Conservation (phyloP, 1,140 invertebrate species). For the Neodiprion fabricii region DNA sequence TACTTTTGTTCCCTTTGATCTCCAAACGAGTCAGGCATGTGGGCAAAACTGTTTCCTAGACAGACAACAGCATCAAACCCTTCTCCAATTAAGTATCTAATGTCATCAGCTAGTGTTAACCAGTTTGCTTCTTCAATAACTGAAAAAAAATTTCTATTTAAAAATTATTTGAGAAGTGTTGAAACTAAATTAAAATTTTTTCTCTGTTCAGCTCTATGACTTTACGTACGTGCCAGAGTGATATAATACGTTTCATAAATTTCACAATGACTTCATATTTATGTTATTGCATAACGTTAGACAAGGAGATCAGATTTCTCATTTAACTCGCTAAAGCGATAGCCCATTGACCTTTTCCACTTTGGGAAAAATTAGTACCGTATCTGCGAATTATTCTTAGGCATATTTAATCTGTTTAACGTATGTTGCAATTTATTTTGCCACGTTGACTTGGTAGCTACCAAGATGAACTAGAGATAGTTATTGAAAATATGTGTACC, state of each 20-base stretch:
- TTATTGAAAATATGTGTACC: too few relatives aligned
- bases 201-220: neutral
- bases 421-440: neutral
- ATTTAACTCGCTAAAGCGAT: neutral
- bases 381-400: neutral
- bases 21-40: slow-evolving; percentile 79
- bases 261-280: neutral
- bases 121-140: slow-evolving; percentile 86
- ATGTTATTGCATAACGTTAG: neutral
- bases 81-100: slow-evolving; percentile 65
- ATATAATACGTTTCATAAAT: neutral
- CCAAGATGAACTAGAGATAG: too few relatives aligned
- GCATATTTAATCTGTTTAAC: neutral
- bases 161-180: slow-evolving; percentile 14
- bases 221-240: neutral
- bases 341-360: neutral
- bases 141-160: slow-evolving; percentile 46
- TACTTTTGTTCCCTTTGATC: slow-evolving; percentile 81
- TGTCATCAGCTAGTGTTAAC: slow-evolving; percentile 76
- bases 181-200: neutral
- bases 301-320: neutral
- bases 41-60: slow-evolving; percentile 88
- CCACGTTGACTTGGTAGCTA: neutral
- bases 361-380: neutral
- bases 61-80: slow-evolving; percentile 85